Percentiles rank a stretch among this genome's conserved stretches.
Evolutionary conservation across 2,797 vertebrate species (phyloP).

Genomic region (Diglossa cyanea): DNA sequence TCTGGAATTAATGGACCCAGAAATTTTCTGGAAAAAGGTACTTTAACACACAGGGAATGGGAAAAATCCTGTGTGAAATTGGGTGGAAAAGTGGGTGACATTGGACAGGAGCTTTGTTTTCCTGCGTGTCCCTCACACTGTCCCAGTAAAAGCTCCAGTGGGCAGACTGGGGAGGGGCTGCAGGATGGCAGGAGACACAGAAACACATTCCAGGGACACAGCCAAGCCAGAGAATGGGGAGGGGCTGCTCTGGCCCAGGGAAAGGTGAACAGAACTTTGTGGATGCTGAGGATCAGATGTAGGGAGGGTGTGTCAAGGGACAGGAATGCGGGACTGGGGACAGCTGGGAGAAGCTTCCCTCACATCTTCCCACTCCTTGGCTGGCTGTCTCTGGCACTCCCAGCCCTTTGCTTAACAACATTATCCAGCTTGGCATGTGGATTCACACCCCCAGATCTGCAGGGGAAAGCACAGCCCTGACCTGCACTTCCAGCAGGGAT

Average conservation of each 20-base stretch:
- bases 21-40: not conserved
- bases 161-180: not conserved
- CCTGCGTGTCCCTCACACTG: not conserved
- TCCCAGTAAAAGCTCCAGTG: not conserved
- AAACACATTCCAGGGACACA: not conserved
- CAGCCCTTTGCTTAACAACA: constrained; percentile 15
- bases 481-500: not conserved
- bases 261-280: not conserved
- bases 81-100: not conserved
- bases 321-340: not conserved
- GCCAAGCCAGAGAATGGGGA: not conserved
- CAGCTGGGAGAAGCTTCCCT: constrained; percentile 13
- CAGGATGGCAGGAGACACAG: not conserved
- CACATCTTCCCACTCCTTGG: constrained; percentile 11
- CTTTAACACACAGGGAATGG: not conserved
- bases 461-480: not conserved
- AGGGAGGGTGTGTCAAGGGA: not conserved
- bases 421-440: not conserved
- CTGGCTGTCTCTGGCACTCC: constrained; percentile 18
- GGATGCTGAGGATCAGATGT: not conserved
- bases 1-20: not conserved
- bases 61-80: not conserved
- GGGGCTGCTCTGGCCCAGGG: not conserved
- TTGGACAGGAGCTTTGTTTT: not conserved
- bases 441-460: not conserved